These are phyloP conservation scores for Fragum fragum DNA, from an alignment of 2,888 invertebrate genomes.

Conservation along the genomic window DNA sequence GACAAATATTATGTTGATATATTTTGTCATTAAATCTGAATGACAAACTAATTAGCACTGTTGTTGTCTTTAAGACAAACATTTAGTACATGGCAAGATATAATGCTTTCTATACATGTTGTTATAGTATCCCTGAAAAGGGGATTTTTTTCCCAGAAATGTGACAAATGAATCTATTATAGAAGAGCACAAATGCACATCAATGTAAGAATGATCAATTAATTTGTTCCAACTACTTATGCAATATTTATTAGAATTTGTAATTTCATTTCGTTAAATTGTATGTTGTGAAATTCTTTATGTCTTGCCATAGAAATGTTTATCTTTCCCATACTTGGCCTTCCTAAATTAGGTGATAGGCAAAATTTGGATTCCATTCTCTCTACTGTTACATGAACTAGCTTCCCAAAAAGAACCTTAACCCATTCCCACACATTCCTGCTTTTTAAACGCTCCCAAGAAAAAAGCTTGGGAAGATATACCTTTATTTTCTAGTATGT, in stretches of 20 bases:
- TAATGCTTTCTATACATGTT: constrained; percentile 20
- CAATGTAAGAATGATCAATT: background rate
- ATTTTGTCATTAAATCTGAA: constrained; percentile 54
- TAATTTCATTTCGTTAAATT: constrained; percentile 9
- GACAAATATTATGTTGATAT: constrained; percentile 34
- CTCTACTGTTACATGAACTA: too few relatives aligned
- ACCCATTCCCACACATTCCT: background rate
- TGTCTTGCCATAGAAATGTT: constrained; percentile 59
- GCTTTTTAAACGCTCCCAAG: background rate
- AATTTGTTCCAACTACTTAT: too few relatives aligned
- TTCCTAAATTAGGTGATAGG: too few relatives aligned
- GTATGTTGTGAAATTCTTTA: constrained; percentile 25
- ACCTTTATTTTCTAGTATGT: too few relatives aligned
- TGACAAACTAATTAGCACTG: constrained; percentile 20
- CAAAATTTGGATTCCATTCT: too few relatives aligned
- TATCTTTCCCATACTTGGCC: constrained; percentile 33
- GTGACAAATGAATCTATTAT: too few relatives aligned
- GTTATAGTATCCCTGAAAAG: too few relatives aligned
- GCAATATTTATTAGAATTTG: background rate
- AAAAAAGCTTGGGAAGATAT: background rate
- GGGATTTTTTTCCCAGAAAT: background rate
- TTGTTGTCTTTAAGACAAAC: constrained; percentile 47
- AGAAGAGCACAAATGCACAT: constrained; percentile 29
- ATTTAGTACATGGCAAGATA: constrained; percentile 59
- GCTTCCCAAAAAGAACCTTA: too few relatives aligned